These are phyloP conservation scores for Notothenia rossii DNA, from an alignment of 2,113 vertebrate species.

Conservation along the genomic window DNA sequence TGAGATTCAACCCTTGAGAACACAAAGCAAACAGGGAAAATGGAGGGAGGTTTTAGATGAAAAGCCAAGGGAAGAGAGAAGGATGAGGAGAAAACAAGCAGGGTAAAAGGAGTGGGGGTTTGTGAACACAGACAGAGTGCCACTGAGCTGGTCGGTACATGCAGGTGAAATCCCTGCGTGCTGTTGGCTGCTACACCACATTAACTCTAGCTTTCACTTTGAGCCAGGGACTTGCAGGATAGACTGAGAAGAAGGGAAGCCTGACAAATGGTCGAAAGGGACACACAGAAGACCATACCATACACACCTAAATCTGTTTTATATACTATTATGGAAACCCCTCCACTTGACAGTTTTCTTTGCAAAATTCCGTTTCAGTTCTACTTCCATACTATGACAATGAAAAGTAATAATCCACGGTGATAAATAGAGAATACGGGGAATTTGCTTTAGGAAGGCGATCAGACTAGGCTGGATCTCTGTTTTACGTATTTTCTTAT, in stretches of 20 bases:
- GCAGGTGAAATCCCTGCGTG: conserved; percentile 66
- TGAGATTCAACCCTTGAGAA: conserved; percentile 37
- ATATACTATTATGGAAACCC: conserved; percentile 21
- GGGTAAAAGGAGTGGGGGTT: conserved; percentile 2
- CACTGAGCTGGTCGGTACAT: conserved; percentile 55
- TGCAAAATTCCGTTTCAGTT: conserved; percentile 27
- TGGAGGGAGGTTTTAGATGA: conserved; percentile 44
- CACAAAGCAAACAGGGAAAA: conserved; percentile 35
- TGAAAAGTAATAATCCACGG: conserved; percentile 7
- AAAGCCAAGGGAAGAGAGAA: conserved; percentile 37
- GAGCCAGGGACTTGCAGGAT: conserved; percentile 54
- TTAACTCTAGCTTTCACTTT: conserved; percentile 66
- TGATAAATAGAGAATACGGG: background rate
- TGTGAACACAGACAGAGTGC: conserved; percentile 46
- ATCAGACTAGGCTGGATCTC: background rate
- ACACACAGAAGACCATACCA: conserved; percentile 3
- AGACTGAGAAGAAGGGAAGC: conserved; percentile 36
- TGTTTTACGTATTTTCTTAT: background rate
- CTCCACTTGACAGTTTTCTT: conserved; percentile 13
- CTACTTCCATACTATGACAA: background rate
- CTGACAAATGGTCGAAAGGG: conserved; percentile 21
- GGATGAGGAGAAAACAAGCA: conserved; percentile 24
- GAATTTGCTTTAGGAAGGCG: background rate
- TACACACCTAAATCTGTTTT: conserved; percentile 32
- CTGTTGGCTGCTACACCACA: conserved; percentile 67